Evolutionary conservation across 2,113 vertebrate species (phyloP).

Genomic region (Hoplias malabaricus): DNA sequence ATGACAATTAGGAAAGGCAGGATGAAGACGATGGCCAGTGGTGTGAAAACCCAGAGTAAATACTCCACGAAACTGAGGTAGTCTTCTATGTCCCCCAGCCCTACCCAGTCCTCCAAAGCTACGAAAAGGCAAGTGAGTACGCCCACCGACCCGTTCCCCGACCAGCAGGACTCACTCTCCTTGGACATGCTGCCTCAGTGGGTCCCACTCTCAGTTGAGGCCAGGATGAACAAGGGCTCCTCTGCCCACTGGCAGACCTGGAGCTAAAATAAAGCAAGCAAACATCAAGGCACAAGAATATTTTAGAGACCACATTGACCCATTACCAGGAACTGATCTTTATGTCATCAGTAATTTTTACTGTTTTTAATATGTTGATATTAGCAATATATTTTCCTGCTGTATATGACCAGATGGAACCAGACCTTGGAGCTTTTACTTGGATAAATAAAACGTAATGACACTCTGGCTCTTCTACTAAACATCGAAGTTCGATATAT

Average conservation of each 20-base stretch:
- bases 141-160: conserved; percentile 61
- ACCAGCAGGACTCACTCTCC: conserved; percentile 76
- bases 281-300: not conserved
- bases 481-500: not conserved
- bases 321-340: not conserved
- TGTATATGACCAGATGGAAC: too few relatives aligned
- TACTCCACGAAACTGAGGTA: conserved; percentile 83
- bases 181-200: conserved; percentile 49
- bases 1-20: conserved; percentile 86
- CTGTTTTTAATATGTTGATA: too few relatives aligned
- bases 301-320: not conserved
- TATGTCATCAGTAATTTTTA: not conserved
- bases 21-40: conserved; percentile 84
- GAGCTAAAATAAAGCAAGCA: not conserved
- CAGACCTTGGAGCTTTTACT: too few relatives aligned
- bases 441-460: too few relatives aligned
- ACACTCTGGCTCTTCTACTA: not conserved
- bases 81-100: conserved; percentile 79
- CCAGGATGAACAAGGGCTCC: conserved; percentile 28
- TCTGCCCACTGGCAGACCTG: conserved; percentile 46
- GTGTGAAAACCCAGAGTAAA: conserved; percentile 86
- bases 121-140: conserved; percentile 78
- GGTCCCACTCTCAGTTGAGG: conserved; percentile 34
- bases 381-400: too few relatives aligned
- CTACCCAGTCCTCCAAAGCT: conserved; percentile 78